Conservation (phyloP, 2,888 invertebrate species). For the Calameuta pallipes region DNA sequence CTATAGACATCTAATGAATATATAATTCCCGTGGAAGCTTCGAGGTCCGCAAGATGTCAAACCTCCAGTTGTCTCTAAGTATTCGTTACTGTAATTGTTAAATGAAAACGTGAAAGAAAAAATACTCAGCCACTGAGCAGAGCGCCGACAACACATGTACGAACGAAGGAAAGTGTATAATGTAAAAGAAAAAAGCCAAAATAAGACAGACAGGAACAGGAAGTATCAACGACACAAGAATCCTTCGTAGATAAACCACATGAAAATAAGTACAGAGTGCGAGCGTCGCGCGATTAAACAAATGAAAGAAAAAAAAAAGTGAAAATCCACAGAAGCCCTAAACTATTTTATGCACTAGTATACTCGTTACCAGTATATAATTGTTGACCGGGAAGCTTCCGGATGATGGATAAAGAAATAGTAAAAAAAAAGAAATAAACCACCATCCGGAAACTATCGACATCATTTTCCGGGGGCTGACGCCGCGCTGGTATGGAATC, state of each 20-base stretch:
- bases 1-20: not conserved
- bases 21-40: not conserved
- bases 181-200: not conserved
- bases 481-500: not conserved
- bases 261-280: not conserved
- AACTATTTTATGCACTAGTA: not conserved
- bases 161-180: not conserved
- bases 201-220: not conserved
- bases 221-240: not conserved
- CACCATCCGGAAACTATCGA: not conserved
- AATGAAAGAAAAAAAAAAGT: not conserved
- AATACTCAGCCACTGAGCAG: conserved; percentile 18
- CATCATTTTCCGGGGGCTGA: not conserved
- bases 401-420: not conserved
- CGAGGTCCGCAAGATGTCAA: not conserved
- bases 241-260: not conserved
- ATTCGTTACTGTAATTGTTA: conserved; percentile 17
- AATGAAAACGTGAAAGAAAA: conserved; percentile 3
- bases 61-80: not conserved
- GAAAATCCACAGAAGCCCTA: not conserved
- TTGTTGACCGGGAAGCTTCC: not conserved
- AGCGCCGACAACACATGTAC: not conserved
- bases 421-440: not conserved
- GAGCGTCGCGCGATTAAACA: not conserved
- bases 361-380: conserved; percentile 7